Evolutionary conservation across 2,797 vertebrate genomes (phyloP).

Genomic region (Zenarchopterus dispar): DNA sequence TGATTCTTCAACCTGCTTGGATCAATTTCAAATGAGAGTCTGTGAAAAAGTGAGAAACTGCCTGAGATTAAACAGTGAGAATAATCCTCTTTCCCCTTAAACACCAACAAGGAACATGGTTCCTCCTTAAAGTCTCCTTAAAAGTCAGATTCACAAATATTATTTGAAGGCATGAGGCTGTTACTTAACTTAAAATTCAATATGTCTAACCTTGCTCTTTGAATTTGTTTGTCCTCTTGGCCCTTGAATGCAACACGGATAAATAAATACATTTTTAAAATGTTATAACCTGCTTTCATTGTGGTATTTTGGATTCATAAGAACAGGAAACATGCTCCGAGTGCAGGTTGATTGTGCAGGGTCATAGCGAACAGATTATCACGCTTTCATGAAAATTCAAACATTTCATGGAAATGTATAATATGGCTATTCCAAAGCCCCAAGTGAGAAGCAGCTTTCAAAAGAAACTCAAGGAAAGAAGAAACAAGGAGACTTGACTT

Average conservation of each 20-base stretch:
- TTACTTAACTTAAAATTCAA: neutral
- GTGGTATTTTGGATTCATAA: conserved; percentile 20
- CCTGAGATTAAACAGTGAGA: conserved; percentile 41
- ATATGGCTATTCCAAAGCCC: conserved; percentile 26
- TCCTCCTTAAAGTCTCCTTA: conserved; percentile 8
- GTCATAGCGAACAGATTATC: conserved; percentile 24
- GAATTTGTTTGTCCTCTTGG: conserved; percentile 4
- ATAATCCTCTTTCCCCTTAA: conserved; percentile 7
- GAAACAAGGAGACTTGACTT: conserved; percentile 22
- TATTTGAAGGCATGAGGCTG: too few relatives aligned
- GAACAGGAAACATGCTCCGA: conserved; percentile 12
- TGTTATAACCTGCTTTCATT: conserved; percentile 9
- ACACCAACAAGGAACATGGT: conserved; percentile 6
- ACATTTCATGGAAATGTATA: conserved; percentile 28
- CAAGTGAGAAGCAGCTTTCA: conserved; percentile 21
- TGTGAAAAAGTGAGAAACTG: conserved; percentile 37
- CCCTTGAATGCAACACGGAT: conserved; percentile 20
- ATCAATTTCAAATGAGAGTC: conserved; percentile 49
- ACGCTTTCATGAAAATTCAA: conserved; percentile 41
- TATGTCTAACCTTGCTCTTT: conserved; percentile 1
- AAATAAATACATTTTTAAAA: neutral
- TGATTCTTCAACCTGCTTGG: conserved; percentile 27
- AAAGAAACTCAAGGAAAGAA: conserved; percentile 26
- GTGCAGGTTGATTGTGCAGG: conserved; percentile 6
- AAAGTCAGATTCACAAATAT: too few relatives aligned